A percentile compares a stretch with the other conserved stretches of the same genome.
These are phyloP conservation scores for Amia ocellicauda DNA, from an alignment of 2,113 vertebrate genomes.

Conservation along the genomic window DNA sequence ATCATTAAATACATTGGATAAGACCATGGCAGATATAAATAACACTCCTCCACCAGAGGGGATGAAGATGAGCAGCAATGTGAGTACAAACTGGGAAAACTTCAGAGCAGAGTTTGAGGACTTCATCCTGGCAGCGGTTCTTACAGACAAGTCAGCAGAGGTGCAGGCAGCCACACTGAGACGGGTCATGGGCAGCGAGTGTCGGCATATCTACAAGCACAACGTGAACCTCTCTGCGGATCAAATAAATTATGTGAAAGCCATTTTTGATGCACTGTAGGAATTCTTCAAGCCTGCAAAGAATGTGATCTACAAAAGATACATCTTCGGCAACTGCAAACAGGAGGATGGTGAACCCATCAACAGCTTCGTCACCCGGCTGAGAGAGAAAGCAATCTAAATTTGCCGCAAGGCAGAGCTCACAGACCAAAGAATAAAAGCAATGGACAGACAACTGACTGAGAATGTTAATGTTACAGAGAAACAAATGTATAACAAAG, in stretches of 20 bases:
- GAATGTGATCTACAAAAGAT: slow-evolving; percentile 26
- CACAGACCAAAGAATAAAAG: slow-evolving; percentile 5
- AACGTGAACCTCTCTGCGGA: slow-evolving; percentile 19
- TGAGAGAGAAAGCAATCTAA: slow-evolving; percentile 19
- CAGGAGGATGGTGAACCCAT: slow-evolving; percentile 23
- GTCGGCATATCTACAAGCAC: slow-evolving; percentile 21
- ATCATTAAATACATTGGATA: no score
- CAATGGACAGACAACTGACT: neutral
- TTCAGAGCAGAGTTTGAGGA: slow-evolving; percentile 13
- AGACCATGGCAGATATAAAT: no score
- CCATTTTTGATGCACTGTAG: slow-evolving; percentile 6
- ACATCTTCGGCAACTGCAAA: slow-evolving; percentile 23
- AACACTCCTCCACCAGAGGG: neutral
- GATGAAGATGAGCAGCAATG: neutral
- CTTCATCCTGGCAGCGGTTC: no score
- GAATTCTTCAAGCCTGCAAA: slow-evolving; percentile 23
- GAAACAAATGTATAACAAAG: neutral
- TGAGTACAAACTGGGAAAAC: slow-evolving; percentile 6
- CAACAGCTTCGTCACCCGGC: slow-evolving; percentile 19
- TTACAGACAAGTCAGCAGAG: no score
- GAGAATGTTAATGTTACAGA: neutral
- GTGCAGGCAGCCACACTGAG: slow-evolving; percentile 6
- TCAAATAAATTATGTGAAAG: neutral
- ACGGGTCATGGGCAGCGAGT: slow-evolving; percentile 24
- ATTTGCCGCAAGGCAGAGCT: slow-evolving; percentile 17